These are phyloP conservation scores for Panurus biarmicus DNA, from an alignment of 2,113 vertebrate genomes.

Conservation along the genomic window DNA sequence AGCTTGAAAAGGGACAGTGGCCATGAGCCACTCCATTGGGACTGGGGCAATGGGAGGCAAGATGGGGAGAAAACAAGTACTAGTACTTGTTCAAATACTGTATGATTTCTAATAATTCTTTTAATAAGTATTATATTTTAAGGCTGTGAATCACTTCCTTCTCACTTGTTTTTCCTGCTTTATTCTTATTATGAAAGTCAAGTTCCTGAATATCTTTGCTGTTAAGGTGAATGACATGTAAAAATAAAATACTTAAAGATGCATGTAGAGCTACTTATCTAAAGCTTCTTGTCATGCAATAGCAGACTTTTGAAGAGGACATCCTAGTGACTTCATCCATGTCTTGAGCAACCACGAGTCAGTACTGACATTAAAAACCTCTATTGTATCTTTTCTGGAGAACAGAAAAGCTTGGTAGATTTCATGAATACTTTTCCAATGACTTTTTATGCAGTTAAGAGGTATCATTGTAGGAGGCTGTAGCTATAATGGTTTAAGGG, in stretches of 20 bases:
- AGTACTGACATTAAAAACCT: not conserved
- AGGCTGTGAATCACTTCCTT: not conserved
- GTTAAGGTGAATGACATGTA: not conserved
- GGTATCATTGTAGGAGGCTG: not conserved
- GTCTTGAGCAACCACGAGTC: not conserved
- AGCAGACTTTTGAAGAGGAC: not conserved
- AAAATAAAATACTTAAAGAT: not conserved
- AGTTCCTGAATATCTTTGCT: not conserved
- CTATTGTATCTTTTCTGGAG: not conserved
- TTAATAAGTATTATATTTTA: not conserved
- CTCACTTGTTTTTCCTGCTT: not conserved
- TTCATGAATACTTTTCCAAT: not conserved
- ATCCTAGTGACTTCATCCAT: not conserved
- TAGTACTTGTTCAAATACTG: not conserved
- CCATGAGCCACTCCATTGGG: not conserved
- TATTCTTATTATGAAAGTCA: not conserved
- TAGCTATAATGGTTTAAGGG: not conserved
- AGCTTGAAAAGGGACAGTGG: not conserved
- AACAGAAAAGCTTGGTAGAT: not conserved
- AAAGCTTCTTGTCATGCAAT: not conserved
- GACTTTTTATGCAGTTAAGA: not conserved
- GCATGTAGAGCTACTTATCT: not conserved
- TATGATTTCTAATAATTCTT: not conserved
- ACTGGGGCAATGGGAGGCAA: not conserved
- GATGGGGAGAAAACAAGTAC: not conserved